Evolutionary conservation across 64 coral and sea anemone genomes (phyloP), one percentile per base, ranked within the genome.

Genomic region (Stichodactyla mertensii): DNA sequence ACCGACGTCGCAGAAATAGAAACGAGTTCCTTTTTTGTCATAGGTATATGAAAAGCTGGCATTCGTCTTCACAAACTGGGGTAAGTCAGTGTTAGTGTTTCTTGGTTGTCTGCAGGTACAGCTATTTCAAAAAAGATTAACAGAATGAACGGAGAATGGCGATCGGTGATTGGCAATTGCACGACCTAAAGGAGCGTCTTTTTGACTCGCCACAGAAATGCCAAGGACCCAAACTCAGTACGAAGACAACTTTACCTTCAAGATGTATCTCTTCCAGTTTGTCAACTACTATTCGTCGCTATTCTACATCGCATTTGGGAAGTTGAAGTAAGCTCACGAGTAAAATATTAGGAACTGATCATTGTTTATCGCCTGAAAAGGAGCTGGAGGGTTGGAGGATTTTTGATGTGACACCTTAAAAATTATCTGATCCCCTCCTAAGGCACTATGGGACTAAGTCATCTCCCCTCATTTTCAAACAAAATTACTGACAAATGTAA

Each of bases 261-360:
- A 98, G 85, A 98, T 98, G 95, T 98, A 98, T 58, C 93, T 98
- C 52, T 98, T 98, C 77, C 95, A 98, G 92, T 98, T 98, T 79
- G 88, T 98, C 66, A 98, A 98, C 59, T 98, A 88, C 57, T 98
- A 98, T 58, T 92, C 95, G 6, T 98, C 95, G 8, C 80, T 98
- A 80, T 98, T 98, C 77, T 98, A 98, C 85, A 98, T 98, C 27
- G 95, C 92, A 4, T 98, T 98, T 87, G 93, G 89, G 54, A 98
- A 98, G 59, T 79, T 94, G 10, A 94, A 79, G 95, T 98, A 71
- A 86, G 90, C 89, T 15, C 1, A 61, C 5, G n/a, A 69, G n/a
- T 69, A 24, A n/a, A 61, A 19, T 5, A 61, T 61, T 61, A 13
- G 36, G 36, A 45, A 4, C 36, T 2, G 36, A 2, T 45, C 36